Base-by-base conservation (phyloP, 2,797 vertebrate species). In the Pitangus sulphuratus region DNA sequence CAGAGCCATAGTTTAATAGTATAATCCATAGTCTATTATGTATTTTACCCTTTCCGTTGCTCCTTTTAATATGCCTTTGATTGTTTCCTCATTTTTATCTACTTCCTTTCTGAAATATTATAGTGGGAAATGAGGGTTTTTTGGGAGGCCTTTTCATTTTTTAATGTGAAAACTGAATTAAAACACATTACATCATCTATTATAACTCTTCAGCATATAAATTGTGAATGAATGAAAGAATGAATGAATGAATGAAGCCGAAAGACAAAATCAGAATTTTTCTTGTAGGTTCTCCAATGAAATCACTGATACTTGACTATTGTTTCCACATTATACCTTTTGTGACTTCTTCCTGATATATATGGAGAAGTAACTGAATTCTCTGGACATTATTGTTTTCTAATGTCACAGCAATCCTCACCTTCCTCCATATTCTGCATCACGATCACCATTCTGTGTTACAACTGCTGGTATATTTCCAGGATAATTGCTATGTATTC, bases 61-160 rank as follows among this genome's bases (percentile, higher is more conserved):
- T 72, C 74, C 74, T 90, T 95, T 94, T 87, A 95, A 96, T 84
- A 92, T n/a, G 70, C n/a, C 47, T 95, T 95, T 64, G 70, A 96
- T 94, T 95, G 89, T 90, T 93, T 94, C 92, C 92, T 90, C 66
- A 84, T 65, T 90, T 95, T 95, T 89, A 96, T 93, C 89, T 87
- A 62, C 84, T 94, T 94, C 90, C 90, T 93, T 93, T 96, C 70
- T 90, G 66, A 86, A 95, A 87, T 21, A 75, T 48, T 89, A 61
- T 13, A 87, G 66, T 86, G 44, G 77, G 54, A 92, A 94, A 25
- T 13, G 21, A 33, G 5, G 26, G 0, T 0, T 13, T 83, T 87
- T 69, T 51, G 62, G 9, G n/a, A 94, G 17, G 45, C n/a, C 42
- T 78, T 89, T 90, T 78, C 8, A 93, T 78, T 94, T 93, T 91